Evolutionary conservation across 2,797 vertebrate species (phyloP).

Genomic region (Carcharodon carcharias): DNA sequence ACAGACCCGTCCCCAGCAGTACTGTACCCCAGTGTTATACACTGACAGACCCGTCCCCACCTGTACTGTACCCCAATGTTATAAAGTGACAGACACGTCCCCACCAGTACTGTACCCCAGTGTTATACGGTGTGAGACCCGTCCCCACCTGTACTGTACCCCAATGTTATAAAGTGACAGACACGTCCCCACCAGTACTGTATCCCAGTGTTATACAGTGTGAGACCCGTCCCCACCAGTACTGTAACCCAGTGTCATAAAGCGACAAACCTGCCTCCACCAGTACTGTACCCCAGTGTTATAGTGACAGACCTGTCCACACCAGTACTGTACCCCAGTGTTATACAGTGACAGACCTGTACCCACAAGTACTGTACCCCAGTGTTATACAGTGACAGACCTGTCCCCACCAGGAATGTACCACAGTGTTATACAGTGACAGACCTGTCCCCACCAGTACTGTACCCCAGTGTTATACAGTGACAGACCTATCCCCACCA

Average conservation of each 20-base stretch:
- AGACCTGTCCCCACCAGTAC: no score
- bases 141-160: not conserved
- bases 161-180: not conserved
- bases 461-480: not conserved
- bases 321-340: not conserved
- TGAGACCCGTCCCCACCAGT: not conserved
- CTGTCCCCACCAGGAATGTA: not conserved
- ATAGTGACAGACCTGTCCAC: not conserved
- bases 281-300: not conserved
- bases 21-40: not conserved
- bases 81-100: not conserved
- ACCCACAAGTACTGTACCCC: not conserved
- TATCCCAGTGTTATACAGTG: not conserved
- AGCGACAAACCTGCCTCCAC: not conserved
- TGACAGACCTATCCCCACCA: not conserved
- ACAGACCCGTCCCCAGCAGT: not conserved
- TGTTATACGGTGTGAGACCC: not conserved
- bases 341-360: not conserved
- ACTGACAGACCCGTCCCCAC: not conserved
- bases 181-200: not conserved
- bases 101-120: not conserved
- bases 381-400: not conserved
- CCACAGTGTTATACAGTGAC: not conserved
- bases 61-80: constrained; percentile 1
- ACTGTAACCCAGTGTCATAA: not conserved